These are phyloP conservation scores for Peribatodes rhomboidaria DNA, from an alignment of 2,888 invertebrate genomes.

Conservation along the genomic window DNA sequence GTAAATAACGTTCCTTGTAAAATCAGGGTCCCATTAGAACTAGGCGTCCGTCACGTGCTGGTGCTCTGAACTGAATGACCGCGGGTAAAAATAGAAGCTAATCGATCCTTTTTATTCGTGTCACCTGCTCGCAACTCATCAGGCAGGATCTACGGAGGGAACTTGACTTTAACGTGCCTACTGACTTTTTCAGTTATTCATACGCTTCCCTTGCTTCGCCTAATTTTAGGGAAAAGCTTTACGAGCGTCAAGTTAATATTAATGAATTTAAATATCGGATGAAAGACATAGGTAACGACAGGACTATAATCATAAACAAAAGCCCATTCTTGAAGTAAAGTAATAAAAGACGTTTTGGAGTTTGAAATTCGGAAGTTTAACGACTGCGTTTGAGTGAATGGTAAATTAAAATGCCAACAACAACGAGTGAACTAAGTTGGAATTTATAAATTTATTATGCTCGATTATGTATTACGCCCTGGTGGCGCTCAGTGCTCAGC, in stretches of 20 bases:
- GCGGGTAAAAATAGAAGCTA: conserved; percentile 83
- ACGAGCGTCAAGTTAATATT: conserved; percentile 26
- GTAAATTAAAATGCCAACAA: conserved; percentile 51
- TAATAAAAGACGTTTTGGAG: conserved; percentile 47
- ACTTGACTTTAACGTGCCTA: conserved; percentile 39
- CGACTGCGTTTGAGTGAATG: conserved; percentile 47
- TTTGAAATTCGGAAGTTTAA: conserved; percentile 47
- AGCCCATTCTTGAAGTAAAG: conserved; percentile 43
- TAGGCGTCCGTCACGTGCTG: conserved; percentile 48
- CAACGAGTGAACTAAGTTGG: conserved; percentile 56
- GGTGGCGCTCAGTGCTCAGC: conserved; percentile 58
- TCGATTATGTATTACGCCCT: conserved; percentile 62
- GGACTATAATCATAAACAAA: conserved; percentile 39
- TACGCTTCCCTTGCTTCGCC: conserved; percentile 27
- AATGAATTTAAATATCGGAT: conserved; percentile 36
- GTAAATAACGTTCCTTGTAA: conserved; percentile 41
- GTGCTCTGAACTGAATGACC: conserved; percentile 64
- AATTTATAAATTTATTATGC: conserved; percentile 63
- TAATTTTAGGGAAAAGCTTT: conserved; percentile 30
- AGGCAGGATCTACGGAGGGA: conserved; percentile 49
- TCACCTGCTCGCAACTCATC: conserved; percentile 69
- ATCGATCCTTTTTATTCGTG: conserved; percentile 83
- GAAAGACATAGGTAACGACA: conserved; percentile 44
- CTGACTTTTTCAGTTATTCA: conserved; percentile 33
- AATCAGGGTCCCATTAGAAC: conserved; percentile 40